Conservation (phyloP, 2,113 vertebrate genomes). For the Ancistrus triradiatus region DNA sequence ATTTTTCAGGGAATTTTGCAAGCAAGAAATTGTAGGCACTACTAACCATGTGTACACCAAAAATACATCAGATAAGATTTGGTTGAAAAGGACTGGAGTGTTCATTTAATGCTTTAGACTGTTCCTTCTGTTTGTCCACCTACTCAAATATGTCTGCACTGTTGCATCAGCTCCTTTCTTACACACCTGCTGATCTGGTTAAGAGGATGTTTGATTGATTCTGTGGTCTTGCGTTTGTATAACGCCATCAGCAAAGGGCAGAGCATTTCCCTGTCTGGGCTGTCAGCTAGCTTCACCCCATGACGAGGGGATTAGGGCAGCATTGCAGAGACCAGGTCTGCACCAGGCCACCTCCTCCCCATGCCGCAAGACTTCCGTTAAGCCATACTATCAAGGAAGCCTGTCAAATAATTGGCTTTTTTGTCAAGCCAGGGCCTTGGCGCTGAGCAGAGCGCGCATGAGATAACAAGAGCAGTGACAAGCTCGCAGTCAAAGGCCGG, state of each 20-base stretch:
- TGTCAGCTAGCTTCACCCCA: conserved; percentile 37
- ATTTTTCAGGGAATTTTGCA: too few species aligned
- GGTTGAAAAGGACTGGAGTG: too few species aligned
- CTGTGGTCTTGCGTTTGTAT: conserved; percentile 22
- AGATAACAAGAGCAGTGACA: conserved; percentile 76
- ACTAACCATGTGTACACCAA: too few species aligned
- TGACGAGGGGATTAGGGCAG: conserved; percentile 42
- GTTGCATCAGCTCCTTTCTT: conserved; percentile 16
- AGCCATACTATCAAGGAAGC: conserved; percentile 72
- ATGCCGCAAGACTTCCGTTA: conserved; percentile 70
- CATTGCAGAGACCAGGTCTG: conserved; percentile 27
- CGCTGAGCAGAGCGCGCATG: conserved; percentile 57
- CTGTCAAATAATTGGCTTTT: conserved; percentile 70
- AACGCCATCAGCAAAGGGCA: conserved; percentile 32
- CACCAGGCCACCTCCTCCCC: conserved; percentile 47
- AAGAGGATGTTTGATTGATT: conserved; percentile 40
- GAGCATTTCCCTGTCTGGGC: conserved; percentile 40
- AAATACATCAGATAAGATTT: too few species aligned
- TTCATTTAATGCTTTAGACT: too few species aligned
- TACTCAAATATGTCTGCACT: too few species aligned
- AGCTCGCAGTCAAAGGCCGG: conserved; percentile 75
- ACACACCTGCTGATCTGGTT: conserved; percentile 13
- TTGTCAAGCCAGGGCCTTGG: conserved; percentile 51
- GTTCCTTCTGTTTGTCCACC: too few species aligned
- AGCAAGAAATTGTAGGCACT: too few species aligned